A percentile compares a stretch with the other conserved stretches of the same genome.
phyloP scores from a whole-genome alignment of 2,113 vertebrate genomes.

The Anguilla japonica region DNA sequence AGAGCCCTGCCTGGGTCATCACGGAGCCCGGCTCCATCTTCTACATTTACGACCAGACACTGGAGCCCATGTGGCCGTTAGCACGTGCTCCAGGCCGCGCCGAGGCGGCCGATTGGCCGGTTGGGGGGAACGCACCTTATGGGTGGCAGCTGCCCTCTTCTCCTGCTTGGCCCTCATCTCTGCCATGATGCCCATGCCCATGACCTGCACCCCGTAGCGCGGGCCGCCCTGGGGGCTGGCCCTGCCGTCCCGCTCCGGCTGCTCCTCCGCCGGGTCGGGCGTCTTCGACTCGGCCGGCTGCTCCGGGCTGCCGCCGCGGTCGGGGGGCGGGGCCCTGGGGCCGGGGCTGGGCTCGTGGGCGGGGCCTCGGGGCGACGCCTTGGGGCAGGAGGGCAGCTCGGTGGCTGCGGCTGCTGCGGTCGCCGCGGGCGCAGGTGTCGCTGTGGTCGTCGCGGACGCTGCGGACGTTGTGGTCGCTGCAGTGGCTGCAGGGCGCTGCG shows the following conservation, averaged over 20 bases:
- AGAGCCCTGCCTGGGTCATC: background rate
- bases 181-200: conserved; percentile 84
- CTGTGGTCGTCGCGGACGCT: conserved; percentile 18
- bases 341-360: conserved; percentile 43
- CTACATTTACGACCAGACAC: background rate
- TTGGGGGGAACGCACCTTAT: conserved; percentile 72
- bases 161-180: conserved; percentile 97
- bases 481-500: background rate
- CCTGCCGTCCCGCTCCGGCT: conserved; percentile 36
- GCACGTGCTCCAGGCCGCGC: background rate
- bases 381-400: conserved; percentile 70
- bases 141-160: conserved; percentile 74
- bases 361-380: conserved; percentile 47
- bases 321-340: background rate
- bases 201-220: conserved; percentile 78
- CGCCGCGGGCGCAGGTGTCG: conserved; percentile 31
- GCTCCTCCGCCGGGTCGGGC: conserved; percentile 66
- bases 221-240: conserved; percentile 70
- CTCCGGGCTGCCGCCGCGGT: conserved; percentile 49
- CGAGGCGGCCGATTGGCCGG: background rate
- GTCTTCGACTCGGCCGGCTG: conserved; percentile 56
- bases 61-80: background rate
- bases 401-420: background rate
- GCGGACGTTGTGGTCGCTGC: conserved; percentile 34
- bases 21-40: background rate